A percentile compares a stretch with the other conserved stretches of the same genome.
phyloP scores from a whole-genome alignment of 2,888 invertebrate species.

The Amblyjoppa fuscipennis region DNA sequence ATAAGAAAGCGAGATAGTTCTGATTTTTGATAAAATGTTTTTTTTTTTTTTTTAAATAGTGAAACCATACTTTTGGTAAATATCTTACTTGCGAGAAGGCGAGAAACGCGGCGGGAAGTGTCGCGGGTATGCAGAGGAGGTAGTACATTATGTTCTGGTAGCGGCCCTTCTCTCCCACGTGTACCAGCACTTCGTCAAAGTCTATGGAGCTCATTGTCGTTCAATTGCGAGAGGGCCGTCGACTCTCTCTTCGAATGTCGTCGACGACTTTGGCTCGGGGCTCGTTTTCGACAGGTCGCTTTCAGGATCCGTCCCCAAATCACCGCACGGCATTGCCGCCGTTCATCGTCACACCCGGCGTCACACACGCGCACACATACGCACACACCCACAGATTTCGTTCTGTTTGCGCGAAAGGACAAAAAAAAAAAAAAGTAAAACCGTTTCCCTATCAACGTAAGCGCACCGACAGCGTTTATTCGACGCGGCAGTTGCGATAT shows the following conservation, averaged over 20 bases:
- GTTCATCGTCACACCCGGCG: conserved; percentile 65
- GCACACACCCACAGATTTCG: conserved; percentile 41
- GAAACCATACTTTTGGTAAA: not conserved
- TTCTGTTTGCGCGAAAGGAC: not conserved
- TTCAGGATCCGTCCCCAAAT: conserved; percentile 54
- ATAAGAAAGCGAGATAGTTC: too few relatives aligned
- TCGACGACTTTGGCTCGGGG: conserved; percentile 58
- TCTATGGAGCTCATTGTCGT: conserved; percentile 85
- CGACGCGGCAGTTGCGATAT: not conserved
- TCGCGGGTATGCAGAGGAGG: conserved; percentile 88
- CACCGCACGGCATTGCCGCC: conserved; percentile 73
- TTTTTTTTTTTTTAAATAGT: too few relatives aligned
- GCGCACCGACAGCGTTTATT: not conserved
- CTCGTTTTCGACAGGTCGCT: conserved; percentile 60
- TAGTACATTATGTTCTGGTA: conserved; percentile 89
- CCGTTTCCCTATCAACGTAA: not conserved
- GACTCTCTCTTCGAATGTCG: conserved; percentile 55
- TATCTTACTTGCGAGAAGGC: conserved; percentile 88
- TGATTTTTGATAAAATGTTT: too few relatives aligned
- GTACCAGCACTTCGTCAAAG: conserved; percentile 87
- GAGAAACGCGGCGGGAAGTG: conserved; percentile 89
- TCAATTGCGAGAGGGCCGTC: conserved; percentile 65
- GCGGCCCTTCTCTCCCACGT: conserved; percentile 88
- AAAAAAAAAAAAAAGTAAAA: not conserved
- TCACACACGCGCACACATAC: not conserved